Base-by-base conservation (phyloP, 1,140 invertebrate genomes). In the Stegodyphus mimosarum region DNA sequence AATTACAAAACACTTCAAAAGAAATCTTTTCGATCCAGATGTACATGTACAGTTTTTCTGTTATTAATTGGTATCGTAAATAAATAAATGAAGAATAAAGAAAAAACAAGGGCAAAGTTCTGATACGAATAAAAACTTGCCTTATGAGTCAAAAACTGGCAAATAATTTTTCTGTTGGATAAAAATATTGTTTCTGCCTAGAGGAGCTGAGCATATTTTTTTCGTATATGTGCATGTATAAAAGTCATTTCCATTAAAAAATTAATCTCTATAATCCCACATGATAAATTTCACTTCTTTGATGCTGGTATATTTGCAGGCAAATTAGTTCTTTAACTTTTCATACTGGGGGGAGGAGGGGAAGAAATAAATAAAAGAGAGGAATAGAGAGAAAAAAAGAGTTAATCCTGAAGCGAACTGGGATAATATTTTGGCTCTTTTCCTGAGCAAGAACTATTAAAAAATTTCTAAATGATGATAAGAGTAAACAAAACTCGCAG, bases 391-490 rank as follows among this genome's bases (percentile, higher is more conserved):
- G 10, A 63, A 72, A 63, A n/a, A 67, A 73, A 66, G 50, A 50
- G 7, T 13, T 74, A 83, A 83, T 74, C 79, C 78, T 66, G 66
- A 49, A 71, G 53, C 55, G 60, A 64, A 53, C 63, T 69, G 48
- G 53, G 60, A 66, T 76, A 49, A 49, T 49, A 69, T 84, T 84
- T 71, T 71, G 11, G 17, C 64, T n/a, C 53, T 79, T 79, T 72
- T 72, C 60, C 80, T 13, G 17, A 48, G 49, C 60, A 71, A 69
- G 73, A 84, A 76, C 81, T 69, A 75, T 75, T 83, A 84, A 84
- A 84, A 84, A 84, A 84, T 33, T 63, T 55, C 72, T 75, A 83
- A 84, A 84, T 84, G 81, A 84, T 84, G 81, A 84, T 84, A 76
- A 84, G 75, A 84, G 81, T 84, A 84, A 84, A 84, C 81, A 84